phyloP scores from a whole-genome alignment of 2,888 invertebrate genomes.

The Geotrupes spiniger region DNA sequence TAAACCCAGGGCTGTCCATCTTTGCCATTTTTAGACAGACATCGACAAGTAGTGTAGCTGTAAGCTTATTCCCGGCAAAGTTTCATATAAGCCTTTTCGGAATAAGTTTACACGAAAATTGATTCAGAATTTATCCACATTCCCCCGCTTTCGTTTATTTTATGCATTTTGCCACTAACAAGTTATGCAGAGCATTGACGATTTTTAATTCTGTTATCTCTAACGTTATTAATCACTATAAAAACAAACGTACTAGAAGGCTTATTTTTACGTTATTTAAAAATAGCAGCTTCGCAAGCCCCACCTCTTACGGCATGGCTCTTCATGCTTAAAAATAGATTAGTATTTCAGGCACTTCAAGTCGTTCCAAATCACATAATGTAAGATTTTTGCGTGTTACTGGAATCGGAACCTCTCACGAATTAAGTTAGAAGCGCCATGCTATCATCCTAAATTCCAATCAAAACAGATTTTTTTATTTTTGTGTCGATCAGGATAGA shows the following conservation, averaged over 20 bases:
- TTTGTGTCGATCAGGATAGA: slow-evolving; percentile 40
- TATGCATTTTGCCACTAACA: not conserved
- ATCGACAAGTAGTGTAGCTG: slow-evolving; percentile 10
- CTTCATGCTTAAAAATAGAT: slow-evolving; percentile 44
- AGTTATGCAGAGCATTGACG: not conserved
- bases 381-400: slow-evolving; percentile 21
- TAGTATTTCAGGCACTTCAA: slow-evolving; percentile 13
- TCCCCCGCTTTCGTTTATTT: slow-evolving; percentile 1
- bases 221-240: slow-evolving; percentile 1
- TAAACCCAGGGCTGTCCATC: slow-evolving; percentile 34
- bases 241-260: slow-evolving; percentile 9
- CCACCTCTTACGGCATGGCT: slow-evolving; percentile 47
- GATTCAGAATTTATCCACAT: slow-evolving; percentile 24
- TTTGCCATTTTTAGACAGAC: slow-evolving; percentile 23
- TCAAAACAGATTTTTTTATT: slow-evolving; percentile 35
- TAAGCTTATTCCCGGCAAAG: slow-evolving; percentile 16
- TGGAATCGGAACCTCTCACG: slow-evolving; percentile 46
- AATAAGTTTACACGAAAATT: slow-evolving; percentile 22
- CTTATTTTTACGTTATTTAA: slow-evolving; percentile 19
- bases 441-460: slow-evolving; percentile 33
- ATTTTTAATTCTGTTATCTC: slow-evolving; percentile 9
- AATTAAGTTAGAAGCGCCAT: slow-evolving; percentile 48
- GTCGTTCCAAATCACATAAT: slow-evolving; percentile 39
- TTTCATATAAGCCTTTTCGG: not conserved
- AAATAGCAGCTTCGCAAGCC: slow-evolving; percentile 27